Percentiles rank a stretch among this genome's conserved stretches.
phyloP scores from a whole-genome alignment of 1,140 invertebrate species.

The Sarcophaga peregrina region DNA sequence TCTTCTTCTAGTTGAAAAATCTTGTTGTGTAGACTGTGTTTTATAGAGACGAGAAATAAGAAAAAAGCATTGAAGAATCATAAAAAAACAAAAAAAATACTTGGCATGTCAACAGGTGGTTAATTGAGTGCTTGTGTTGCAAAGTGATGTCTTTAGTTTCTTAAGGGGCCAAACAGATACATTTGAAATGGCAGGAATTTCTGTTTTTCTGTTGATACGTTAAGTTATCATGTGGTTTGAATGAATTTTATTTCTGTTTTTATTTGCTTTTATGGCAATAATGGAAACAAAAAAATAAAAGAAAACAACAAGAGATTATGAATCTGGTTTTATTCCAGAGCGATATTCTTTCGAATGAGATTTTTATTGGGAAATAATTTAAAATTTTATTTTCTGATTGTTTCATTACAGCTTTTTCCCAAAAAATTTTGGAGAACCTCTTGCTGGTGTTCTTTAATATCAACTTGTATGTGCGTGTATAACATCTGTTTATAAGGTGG shows the following conservation, averaged over 20 bases:
- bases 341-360: too few species aligned
- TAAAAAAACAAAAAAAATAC: background rate
- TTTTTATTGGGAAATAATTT: too few species aligned
- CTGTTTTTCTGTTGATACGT: background rate
- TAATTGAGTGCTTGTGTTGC: constrained; percentile 10
- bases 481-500: constrained; percentile 26
- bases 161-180: background rate
- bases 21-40: background rate
- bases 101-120: constrained; percentile 22
- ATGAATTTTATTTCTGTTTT: too few species aligned
- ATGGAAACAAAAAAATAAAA: too few species aligned
- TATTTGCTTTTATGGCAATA: too few species aligned
- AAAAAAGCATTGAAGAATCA: background rate
- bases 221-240: background rate
- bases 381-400: background rate
- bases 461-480: background rate
- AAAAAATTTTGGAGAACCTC: background rate
- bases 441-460: background rate
- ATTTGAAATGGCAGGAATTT: background rate
- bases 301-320: too few species aligned
- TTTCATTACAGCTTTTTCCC: background rate
- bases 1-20: background rate
- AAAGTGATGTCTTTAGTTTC: constrained; percentile 22
- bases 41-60: background rate
- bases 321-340: too few species aligned